Evolutionary conservation across 1,140 invertebrate genomes (phyloP).

Genomic region (Listronotus oregonensis): DNA sequence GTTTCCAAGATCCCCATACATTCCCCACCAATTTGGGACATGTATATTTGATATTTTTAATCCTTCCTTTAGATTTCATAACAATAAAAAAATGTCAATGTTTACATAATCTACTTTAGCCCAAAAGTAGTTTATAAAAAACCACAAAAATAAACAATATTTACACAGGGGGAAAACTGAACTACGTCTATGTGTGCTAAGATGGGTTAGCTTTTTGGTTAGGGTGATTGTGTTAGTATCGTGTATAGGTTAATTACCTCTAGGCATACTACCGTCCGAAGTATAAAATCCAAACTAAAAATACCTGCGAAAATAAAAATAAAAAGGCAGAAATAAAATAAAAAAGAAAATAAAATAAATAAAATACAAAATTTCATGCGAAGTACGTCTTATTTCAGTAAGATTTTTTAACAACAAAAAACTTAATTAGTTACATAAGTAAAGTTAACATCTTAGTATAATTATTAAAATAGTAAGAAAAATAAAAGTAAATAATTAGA

Average conservation of each 20-base stretch:
- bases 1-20: too few species aligned
- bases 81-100: too few species aligned
- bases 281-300: conserved; percentile 38
- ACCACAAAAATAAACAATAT: conserved; percentile 34
- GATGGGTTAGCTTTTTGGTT: conserved; percentile 35
- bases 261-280: conserved; percentile 31
- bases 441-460: neutral
- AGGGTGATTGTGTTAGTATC: conserved; percentile 37
- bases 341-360: conserved; percentile 25
- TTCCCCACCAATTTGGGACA: too few species aligned
- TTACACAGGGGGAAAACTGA: conserved; percentile 41
- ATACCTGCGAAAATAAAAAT: conserved; percentile 42
- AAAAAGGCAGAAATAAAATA: conserved; percentile 35
- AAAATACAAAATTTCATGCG: neutral
- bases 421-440: conserved; percentile 1
- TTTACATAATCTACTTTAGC: too few species aligned
- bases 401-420: neutral
- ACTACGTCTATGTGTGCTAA: conserved; percentile 44
- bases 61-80: too few species aligned
- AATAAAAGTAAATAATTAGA: too few species aligned
- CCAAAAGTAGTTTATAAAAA: neutral
- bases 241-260: conserved; percentile 39
- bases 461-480: too few species aligned
- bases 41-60: too few species aligned
- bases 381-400: neutral